Conservation (phyloP, 2,888 invertebrate species). For the Leptopilina myrica region DNA sequence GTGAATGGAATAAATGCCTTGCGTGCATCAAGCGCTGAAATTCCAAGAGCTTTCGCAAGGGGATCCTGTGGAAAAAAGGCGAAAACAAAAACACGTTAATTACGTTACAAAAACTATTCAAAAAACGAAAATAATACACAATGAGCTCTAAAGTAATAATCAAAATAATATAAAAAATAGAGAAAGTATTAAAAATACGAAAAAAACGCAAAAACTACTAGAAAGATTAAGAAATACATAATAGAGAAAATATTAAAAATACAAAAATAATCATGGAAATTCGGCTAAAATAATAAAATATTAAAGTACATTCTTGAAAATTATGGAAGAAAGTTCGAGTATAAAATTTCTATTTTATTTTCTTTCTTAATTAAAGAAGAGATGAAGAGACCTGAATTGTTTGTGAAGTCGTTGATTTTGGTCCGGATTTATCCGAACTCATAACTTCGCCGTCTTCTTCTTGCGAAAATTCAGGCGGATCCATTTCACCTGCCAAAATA, state of each 20-base stretch:
- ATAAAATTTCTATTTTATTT: no score
- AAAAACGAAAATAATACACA: neutral
- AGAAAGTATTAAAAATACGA: neutral
- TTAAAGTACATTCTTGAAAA: no score
- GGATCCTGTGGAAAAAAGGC: constrained; percentile 73
- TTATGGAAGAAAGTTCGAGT: no score
- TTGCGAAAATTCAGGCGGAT: constrained; percentile 80
- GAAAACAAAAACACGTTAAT: neutral
- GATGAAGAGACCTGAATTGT: constrained; percentile 60
- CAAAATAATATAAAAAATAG: neutral
- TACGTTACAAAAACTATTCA: neutral
- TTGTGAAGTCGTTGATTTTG: constrained; percentile 55
- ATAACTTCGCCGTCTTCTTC: constrained; percentile 79
- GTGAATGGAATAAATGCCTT: constrained; percentile 90
- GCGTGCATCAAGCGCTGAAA: constrained; percentile 88
- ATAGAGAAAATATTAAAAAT: no score
- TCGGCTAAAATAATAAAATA: no score
- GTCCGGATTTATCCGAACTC: constrained; percentile 64
- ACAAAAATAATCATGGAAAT: no score
- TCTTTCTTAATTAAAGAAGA: neutral
- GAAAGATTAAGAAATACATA: no score
- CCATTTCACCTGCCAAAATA: constrained; percentile 89
- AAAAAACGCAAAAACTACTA: neutral
- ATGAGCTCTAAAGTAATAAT: neutral
- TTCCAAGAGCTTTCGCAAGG: constrained; percentile 84